Evolutionary conservation across 1,140 invertebrate genomes (phyloP), one percentile per base, ranked within the genome.

Genomic region (Scaptodrosophila lebanonensis): DNA sequence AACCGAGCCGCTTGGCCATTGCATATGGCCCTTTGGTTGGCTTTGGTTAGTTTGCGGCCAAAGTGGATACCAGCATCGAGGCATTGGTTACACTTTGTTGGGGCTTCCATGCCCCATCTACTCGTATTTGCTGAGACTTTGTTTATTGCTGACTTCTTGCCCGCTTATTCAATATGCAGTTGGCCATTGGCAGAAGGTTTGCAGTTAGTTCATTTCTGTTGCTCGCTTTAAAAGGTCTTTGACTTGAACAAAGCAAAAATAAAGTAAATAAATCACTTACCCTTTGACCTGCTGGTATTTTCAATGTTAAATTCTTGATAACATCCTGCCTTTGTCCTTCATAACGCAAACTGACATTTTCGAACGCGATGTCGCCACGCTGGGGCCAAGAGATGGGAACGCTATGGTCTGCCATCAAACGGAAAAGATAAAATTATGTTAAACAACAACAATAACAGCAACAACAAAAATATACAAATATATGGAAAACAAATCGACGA

Each of bases 301-400:
- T 86, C 6, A 94, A 82, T 54, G 89, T 90, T 1, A 95, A 86
- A 62, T 92, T 89, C 16, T 88, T 88, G 15, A 95, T 89, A 20
- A 94, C 90, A 7, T 91, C 88, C 17, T 90, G 88, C 42, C 87
- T 83, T 33, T 89, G 89, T 1, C 89, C 86, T 63, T 91, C 90
- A 84, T 94, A 93, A 18, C 90, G 88, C 43, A 95, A 84, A 20
- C 89, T 90, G 2, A 93, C 91, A 58, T 91, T 90, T 59, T 93
- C 89, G 70, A 94, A 94, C 56, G 89, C 87, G 25, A 95, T 92
- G 69, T 92, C 90, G 3, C 94, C 93, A 45, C 89, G 89, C 47
- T 88, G 84, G 27, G 93, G 93, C 93, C 93, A 95, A 15, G 88
- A 87, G 29, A 88, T 76, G 11, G 90, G 87, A 43, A 92, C 88